These are phyloP conservation scores for Cinclus cinclus DNA, from an alignment of 2,113 vertebrate genomes.

Conservation along the genomic window DNA sequence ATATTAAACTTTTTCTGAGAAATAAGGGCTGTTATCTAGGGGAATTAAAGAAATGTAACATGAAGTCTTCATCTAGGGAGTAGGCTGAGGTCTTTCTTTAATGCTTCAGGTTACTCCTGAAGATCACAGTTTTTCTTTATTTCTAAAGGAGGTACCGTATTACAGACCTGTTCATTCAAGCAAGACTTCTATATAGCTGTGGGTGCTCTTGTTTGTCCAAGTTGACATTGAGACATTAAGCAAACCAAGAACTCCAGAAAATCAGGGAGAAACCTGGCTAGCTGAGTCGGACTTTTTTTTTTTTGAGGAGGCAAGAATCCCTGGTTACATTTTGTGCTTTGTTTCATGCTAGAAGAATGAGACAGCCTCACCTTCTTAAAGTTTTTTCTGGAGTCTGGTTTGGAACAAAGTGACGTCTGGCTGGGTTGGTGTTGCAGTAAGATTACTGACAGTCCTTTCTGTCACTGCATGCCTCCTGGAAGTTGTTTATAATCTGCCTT, in stretches of 20 bases:
- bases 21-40: neutral
- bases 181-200: neutral
- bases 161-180: neutral
- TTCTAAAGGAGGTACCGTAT: neutral
- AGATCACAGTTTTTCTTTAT: neutral
- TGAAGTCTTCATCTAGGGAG: neutral
- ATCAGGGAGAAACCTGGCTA: neutral
- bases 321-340: neutral
- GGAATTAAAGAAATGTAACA: neutral
- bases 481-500: neutral
- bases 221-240: neutral
- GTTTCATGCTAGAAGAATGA: neutral
- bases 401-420: neutral
- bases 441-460: neutral
- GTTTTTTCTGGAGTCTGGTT: neutral
- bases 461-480: neutral
- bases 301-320: neutral
- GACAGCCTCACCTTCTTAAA: neutral
- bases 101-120: neutral
- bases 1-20: neutral
- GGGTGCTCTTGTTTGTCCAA: neutral
- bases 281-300: neutral
- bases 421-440: neutral
- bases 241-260: neutral
- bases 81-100: neutral